Evolutionary conservation across 2,113 vertebrate species (phyloP).

Genomic region (Hemiprocne comata): DNA sequence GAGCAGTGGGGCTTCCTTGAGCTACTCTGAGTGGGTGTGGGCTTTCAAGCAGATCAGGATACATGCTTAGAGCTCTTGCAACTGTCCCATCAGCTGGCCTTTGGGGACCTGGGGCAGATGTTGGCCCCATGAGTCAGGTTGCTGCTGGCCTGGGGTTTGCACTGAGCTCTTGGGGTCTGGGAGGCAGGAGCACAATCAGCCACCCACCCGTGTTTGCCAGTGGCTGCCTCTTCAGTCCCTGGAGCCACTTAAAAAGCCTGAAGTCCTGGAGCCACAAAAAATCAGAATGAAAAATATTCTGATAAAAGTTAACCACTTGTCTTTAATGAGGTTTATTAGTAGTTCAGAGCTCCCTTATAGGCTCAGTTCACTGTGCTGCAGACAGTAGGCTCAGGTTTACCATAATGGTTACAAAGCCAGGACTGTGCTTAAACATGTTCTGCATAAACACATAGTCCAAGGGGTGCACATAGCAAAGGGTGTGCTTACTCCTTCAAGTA

Average conservation of each 20-base stretch:
- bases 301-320: neutral
- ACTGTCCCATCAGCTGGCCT: neutral
- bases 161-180: fast-evolving
- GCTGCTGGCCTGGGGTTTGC: neutral
- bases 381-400: neutral
- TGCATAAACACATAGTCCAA: neutral
- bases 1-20: neutral
- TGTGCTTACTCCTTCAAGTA: fast-evolving
- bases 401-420: neutral
- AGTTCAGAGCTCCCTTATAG: neutral
- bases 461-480: neutral
- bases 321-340: neutral
- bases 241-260: neutral
- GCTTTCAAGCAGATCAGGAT: neutral
- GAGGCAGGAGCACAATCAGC: neutral
- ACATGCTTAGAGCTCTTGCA: neutral
- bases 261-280: neutral
- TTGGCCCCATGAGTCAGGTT: neutral
- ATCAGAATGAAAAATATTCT: neutral
- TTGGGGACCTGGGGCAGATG: fast-evolving
- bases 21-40: no score
- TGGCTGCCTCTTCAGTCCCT: neutral
- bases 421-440: neutral
- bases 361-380: neutral
- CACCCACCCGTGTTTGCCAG: fast-evolving